Conservation (phyloP, 53 echinoderm and acorn worm genomes). For the Paracentrotus lividus region DNA sequence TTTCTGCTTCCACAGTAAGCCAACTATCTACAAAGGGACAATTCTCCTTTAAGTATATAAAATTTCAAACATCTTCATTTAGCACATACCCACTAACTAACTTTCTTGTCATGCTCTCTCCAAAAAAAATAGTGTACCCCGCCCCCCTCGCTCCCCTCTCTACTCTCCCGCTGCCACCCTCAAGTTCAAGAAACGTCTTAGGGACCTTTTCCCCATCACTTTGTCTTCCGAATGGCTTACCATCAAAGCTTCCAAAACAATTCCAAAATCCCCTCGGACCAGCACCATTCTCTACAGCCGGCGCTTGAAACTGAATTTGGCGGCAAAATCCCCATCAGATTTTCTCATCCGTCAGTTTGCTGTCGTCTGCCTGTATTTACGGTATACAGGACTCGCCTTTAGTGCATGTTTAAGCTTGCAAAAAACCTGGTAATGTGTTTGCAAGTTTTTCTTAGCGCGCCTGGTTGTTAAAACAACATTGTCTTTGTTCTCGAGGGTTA, state of each 20-base stretch:
- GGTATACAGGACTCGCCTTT: slow-evolving; percentile 17
- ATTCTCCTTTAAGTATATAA: too few species aligned
- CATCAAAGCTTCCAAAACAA: slow-evolving; percentile 47
- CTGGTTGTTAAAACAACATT: slow-evolving; percentile 58
- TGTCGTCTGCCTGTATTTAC: slow-evolving; percentile 43
- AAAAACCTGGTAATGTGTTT: slow-evolving; percentile 54
- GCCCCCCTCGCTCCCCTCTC: not conserved
- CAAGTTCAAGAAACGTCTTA: slow-evolving; percentile 16
- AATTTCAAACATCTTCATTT: too few species aligned
- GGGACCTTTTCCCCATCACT: slow-evolving; percentile 39
- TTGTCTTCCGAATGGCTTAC: slow-evolving; percentile 63
- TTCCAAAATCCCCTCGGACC: slow-evolving; percentile 21
- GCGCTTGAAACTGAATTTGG: slow-evolving; percentile 17
- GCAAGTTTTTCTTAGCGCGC: slow-evolving; percentile 30
- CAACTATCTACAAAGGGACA: too few species aligned
- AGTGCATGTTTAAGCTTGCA: slow-evolving; percentile 51
- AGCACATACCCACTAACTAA: not conserved
- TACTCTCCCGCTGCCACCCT: not conserved
- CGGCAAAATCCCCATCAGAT: slow-evolving; percentile 63
- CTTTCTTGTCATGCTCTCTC: not conserved
- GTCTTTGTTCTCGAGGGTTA: slow-evolving; percentile 5
- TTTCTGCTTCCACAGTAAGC: too few species aligned
- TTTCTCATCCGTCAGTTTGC: slow-evolving; percentile 53
- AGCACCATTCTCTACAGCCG: not conserved
- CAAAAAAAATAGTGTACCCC: not conserved